Percentiles rank a stretch among this genome's conserved stretches.
Evolutionary conservation across 2,113 vertebrate species (phyloP).

Genomic region (Cyprinus carpio): DNA sequence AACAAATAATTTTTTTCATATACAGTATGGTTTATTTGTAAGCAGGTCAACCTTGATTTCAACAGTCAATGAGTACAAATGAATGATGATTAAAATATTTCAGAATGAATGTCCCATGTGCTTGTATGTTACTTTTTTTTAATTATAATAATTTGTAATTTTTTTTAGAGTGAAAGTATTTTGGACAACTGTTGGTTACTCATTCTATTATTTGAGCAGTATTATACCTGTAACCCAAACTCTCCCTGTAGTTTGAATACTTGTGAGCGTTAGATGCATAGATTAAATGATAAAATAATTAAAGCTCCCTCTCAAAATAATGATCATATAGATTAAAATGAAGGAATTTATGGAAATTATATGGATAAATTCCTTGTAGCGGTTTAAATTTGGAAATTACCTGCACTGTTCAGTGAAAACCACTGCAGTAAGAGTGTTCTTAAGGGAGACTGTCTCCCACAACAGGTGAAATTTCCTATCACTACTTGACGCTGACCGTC

Average conservation of each 20-base stretch:
- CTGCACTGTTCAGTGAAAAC: not conserved
- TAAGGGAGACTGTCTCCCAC: not conserved
- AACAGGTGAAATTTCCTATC: not conserved
- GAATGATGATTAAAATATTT: not conserved
- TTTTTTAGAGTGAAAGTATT: not conserved
- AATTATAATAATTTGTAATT: too few species aligned
- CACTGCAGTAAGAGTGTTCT: not conserved
- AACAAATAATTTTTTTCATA: not conserved
- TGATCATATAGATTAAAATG: not conserved
- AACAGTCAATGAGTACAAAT: not conserved
- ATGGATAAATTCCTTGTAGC: not conserved
- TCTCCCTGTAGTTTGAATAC: not conserved
- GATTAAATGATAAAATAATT: not conserved
- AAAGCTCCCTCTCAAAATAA: not conserved
- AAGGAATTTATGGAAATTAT: not conserved
- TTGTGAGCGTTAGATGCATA: not conserved
- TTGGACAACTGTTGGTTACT: not conserved
- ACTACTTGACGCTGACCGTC: not conserved
- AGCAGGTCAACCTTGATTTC: conserved; percentile 5
- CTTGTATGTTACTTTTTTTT: not conserved
- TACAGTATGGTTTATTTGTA: conserved; percentile 12
- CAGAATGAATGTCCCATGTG: not conserved
- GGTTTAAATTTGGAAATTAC: not conserved
- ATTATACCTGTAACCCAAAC: not conserved
- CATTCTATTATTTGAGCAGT: not conserved